Evolutionary conservation across 2,113 vertebrate genomes (phyloP).

Genomic region (Desmodus rotundus): DNA sequence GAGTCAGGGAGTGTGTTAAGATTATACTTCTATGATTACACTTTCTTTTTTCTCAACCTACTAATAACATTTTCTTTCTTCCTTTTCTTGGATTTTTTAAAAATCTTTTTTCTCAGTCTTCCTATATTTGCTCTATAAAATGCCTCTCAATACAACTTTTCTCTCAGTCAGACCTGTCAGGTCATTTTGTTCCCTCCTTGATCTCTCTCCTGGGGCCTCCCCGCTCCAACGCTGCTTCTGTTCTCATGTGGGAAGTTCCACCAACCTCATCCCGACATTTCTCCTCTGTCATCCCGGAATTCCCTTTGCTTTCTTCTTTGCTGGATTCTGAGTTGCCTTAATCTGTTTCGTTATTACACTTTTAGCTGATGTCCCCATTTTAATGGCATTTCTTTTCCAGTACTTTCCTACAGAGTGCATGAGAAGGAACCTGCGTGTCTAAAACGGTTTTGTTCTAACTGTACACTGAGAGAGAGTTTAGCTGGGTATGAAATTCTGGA

Average conservation of each 20-base stretch:
- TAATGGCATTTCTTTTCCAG: neutral
- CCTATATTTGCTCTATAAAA: neutral
- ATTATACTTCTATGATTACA: neutral
- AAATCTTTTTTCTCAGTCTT: neutral
- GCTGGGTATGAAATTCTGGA: neutral
- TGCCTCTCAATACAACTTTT: neutral
- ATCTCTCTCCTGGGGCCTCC: neutral
- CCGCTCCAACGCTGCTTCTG: neutral
- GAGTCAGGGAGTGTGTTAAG: neutral
- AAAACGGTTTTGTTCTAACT: neutral
- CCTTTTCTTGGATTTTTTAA: neutral
- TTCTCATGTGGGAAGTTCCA: neutral
- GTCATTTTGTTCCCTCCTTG: neutral
- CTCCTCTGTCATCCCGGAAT: neutral
- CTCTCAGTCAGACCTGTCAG: neutral
- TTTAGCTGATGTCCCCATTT: neutral
- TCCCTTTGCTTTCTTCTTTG: neutral
- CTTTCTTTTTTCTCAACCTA: neutral
- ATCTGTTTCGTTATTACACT: neutral
- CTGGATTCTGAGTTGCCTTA: neutral
- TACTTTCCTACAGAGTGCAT: neutral
- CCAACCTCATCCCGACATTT: neutral
- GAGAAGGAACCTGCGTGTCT: neutral
- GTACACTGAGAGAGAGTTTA: neutral
- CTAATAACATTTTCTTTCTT: neutral